A percentile compares a stretch with the other conserved stretches of the same genome.
phyloP scores from a whole-genome alignment of 2,113 vertebrate genomes.

The Brevimyrus niger region DNA sequence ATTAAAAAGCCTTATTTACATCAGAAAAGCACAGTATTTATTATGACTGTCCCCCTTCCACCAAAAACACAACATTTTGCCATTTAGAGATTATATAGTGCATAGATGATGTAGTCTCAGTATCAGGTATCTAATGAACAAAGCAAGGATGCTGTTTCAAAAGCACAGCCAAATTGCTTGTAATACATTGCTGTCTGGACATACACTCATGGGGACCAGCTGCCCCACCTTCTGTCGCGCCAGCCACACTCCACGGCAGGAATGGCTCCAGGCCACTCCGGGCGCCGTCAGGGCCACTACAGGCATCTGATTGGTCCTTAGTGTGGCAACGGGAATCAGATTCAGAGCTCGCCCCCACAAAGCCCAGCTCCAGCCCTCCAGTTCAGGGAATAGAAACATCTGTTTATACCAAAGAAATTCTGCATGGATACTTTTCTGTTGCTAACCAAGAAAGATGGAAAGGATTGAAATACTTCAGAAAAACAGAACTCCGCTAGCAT shows the following conservation, averaged over 20 bases:
- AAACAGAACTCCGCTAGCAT: background rate
- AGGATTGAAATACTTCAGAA: background rate
- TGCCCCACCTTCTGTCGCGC: constrained; percentile 18
- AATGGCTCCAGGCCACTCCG: background rate
- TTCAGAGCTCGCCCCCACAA: background rate
- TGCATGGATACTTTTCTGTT: background rate
- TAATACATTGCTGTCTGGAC: constrained; percentile 14
- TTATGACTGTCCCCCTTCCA: background rate
- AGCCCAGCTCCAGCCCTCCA: background rate
- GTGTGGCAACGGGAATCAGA: background rate
- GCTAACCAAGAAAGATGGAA: background rate
- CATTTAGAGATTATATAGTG: background rate
- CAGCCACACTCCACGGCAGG: background rate
- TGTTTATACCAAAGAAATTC: background rate
- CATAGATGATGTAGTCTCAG: background rate
- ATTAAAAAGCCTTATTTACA: background rate
- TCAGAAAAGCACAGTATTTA: background rate
- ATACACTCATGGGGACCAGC: background rate
- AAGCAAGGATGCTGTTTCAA: background rate
- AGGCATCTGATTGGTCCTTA: background rate
- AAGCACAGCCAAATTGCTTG: background rate
- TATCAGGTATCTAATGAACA: constrained; percentile 10
- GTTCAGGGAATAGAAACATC: background rate
- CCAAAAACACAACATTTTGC: background rate
- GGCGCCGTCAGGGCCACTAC: background rate